Conservation (phyloP, 2,797 vertebrate genomes). For the Amblyopsis hoosieri region DNA sequence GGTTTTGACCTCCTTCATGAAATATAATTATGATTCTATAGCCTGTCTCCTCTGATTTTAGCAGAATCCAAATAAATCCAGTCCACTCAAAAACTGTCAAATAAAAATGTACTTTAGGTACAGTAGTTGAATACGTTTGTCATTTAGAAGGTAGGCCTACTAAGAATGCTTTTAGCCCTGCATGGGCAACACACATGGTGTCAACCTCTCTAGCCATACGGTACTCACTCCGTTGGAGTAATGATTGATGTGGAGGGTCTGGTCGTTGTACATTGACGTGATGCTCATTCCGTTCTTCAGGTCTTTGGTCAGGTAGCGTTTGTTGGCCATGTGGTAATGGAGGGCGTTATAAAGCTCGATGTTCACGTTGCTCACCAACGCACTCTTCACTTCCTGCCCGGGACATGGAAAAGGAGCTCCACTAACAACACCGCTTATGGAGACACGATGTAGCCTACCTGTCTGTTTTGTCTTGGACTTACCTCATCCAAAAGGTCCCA, state of each 20-base stretch:
- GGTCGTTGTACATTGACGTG: conserved; percentile 90
- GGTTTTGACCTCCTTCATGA: too few relatives aligned
- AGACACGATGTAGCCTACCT: background rate
- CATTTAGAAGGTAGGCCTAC: too few relatives aligned
- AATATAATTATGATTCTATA: too few relatives aligned
- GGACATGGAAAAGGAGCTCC: background rate
- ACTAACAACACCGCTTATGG: background rate
- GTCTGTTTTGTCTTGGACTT: conserved; percentile 51
- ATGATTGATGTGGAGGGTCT: conserved; percentile 90
- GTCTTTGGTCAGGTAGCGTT: conserved; percentile 93
- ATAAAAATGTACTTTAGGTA: too few relatives aligned
- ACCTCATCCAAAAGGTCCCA: conserved; percentile 89
- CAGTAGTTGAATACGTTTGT: too few relatives aligned
- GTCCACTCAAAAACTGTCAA: too few relatives aligned
- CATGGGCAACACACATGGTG: too few relatives aligned
- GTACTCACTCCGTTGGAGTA: conserved; percentile 92
- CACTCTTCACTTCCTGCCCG: conserved; percentile 80
- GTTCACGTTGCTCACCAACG: conserved; percentile 93
- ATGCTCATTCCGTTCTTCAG: conserved; percentile 88
- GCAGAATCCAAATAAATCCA: too few relatives aligned
- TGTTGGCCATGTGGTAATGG: conserved; percentile 94
- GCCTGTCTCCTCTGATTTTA: too few relatives aligned
- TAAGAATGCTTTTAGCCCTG: too few relatives aligned
- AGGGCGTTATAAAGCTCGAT: conserved; percentile 95
- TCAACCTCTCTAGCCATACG: background rate